Conservation (phyloP, 2,797 vertebrate species). For the Rhabdophis nuchalis region DNA sequence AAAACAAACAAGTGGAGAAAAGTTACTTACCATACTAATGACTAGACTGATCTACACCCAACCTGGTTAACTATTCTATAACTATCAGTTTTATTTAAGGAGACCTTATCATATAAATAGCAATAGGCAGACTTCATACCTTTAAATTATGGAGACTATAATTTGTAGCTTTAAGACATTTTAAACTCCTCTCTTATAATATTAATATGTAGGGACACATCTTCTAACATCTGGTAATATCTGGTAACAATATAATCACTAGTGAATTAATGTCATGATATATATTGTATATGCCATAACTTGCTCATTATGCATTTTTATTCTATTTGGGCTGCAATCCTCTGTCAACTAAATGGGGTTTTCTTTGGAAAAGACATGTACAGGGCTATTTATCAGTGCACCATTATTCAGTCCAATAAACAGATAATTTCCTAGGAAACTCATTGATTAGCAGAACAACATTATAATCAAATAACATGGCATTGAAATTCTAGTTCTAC, state of each 20-base stretch:
- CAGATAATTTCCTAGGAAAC: not conserved
- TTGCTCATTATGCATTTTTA: not conserved
- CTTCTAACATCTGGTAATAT: not conserved
- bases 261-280: not conserved
- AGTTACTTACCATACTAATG: not conserved
- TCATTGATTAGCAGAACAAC: not conserved
- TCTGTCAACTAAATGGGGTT: not conserved
- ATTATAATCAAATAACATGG: not conserved
- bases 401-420: not conserved
- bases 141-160: not conserved
- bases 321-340: not conserved
- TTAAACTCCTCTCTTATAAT: not conserved
- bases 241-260: not conserved
- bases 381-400: not conserved
- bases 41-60: not conserved
- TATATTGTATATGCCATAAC: not conserved
- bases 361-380: not conserved
- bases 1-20: not conserved
- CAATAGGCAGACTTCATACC: not conserved
- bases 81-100: not conserved
- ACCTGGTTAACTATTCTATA: not conserved
- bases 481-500: not conserved
- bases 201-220: not conserved
- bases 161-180: not conserved
- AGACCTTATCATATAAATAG: not conserved